These are phyloP conservation scores for Acestrorhynchus altus DNA, from an alignment of 2,797 vertebrate species.

Conservation along the genomic window DNA sequence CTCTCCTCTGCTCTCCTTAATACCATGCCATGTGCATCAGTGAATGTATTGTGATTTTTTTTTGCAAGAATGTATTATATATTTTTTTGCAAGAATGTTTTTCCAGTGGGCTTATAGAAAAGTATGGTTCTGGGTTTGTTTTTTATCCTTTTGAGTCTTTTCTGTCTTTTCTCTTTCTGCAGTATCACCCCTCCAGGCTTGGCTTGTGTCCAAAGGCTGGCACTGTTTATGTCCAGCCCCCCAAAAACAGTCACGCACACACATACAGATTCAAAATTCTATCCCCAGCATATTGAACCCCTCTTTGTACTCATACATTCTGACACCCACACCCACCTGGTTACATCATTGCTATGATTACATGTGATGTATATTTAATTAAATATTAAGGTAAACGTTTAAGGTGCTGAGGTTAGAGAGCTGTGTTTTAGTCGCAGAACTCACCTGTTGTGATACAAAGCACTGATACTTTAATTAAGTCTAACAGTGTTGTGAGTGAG, in stretches of 20 bases:
- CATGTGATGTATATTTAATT: no score
- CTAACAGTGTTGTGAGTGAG: neutral
- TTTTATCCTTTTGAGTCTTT: constrained; percentile 49
- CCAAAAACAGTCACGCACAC: constrained; percentile 1
- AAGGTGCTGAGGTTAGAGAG: neutral
- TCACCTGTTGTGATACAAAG: neutral
- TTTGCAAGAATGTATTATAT: no score
- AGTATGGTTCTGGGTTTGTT: constrained; percentile 38
- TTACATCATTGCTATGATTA: no score
- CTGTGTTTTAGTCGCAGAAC: neutral
- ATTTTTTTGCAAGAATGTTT: neutral
- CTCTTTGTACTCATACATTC: neutral
- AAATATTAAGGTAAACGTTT: neutral
- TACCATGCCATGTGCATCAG: neutral
- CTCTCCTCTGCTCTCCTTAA: neutral
- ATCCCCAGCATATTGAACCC: neutral
- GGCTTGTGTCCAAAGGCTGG: constrained; percentile 70
- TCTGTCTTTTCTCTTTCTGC: constrained; percentile 57
- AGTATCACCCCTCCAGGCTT: constrained; percentile 76
- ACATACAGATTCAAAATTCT: neutral
- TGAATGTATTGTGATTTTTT: neutral
- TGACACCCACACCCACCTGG: neutral
- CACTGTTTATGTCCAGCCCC: constrained; percentile 8
- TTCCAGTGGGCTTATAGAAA: neutral
- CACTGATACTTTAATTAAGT: neutral